These are phyloP conservation scores for Bufotes viridis DNA, from an alignment of 2,797 vertebrate species.

Conservation along the genomic window DNA sequence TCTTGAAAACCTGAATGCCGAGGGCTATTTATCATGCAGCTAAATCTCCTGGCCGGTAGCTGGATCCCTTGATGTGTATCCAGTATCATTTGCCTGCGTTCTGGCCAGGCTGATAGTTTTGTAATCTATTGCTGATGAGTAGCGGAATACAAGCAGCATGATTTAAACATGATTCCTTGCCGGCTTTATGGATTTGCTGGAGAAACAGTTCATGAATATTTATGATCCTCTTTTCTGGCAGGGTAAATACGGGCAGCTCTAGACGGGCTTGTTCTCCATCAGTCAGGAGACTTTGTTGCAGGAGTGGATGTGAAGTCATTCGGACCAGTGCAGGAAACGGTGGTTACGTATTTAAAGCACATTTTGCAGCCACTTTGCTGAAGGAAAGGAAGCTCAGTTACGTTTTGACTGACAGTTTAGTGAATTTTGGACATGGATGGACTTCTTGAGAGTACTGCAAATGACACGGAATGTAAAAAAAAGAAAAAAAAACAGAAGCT, in stretches of 20 bases:
- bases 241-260: neutral
- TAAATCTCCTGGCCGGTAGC: neutral
- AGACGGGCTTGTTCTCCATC: neutral
- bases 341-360: neutral
- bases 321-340: neutral
- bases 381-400: neutral
- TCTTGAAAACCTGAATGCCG: neutral
- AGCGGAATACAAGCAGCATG: conserved; percentile 30
- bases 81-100: neutral
- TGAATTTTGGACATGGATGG: neutral
- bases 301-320: neutral
- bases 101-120: conserved; percentile 1
- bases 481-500: neutral
- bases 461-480: too few species aligned
- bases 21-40: neutral
- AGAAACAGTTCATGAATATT: conserved; percentile 48
- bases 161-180: conserved; percentile 30
- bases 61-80: neutral
- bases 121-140: conserved; percentile 27
- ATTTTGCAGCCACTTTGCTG: neutral
- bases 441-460: neutral
- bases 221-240: conserved; percentile 1
- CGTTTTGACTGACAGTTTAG: neutral
- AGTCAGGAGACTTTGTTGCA: neutral
- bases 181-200: conserved; percentile 38